Conservation (phyloP, 2,797 vertebrate species). For the Pseudochaenichthys georgianus region DNA sequence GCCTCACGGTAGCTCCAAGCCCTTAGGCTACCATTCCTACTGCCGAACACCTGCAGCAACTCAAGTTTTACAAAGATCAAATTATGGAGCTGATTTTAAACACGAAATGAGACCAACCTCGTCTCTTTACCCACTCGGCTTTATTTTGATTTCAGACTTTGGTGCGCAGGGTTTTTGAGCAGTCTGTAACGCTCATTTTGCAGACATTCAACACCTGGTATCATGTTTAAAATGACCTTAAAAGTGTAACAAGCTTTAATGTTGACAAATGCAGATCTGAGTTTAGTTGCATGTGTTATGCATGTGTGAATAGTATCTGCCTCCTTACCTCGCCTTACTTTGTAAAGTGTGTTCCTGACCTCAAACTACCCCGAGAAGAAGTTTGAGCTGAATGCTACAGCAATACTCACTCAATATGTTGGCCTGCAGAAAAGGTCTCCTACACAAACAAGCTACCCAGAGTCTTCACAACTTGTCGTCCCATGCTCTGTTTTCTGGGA, state of each 20-base stretch:
- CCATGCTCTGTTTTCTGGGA: constrained; percentile 59
- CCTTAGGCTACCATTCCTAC: constrained; percentile 86
- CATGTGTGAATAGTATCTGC: no score
- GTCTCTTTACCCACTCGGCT: constrained; percentile 48
- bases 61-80: constrained; percentile 87
- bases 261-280: constrained; percentile 14
- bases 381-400: constrained; percentile 32
- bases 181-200: constrained; percentile 29
- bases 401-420: constrained; percentile 48
- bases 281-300: not conserved
- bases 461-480: constrained; percentile 56
- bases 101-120: constrained; percentile 80
- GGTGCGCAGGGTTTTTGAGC: constrained; percentile 27
- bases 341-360: constrained; percentile 2
- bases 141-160: constrained; percentile 60
- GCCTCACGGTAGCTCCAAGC: constrained; percentile 79
- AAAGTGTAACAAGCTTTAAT: constrained; percentile 23
- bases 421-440: constrained; percentile 30
- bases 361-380: constrained; percentile 17
- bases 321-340: no score
- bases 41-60: constrained; percentile 87
- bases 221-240: constrained; percentile 46
- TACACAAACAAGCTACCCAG: constrained; percentile 51
- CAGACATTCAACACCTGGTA: constrained; percentile 24
- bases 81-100: constrained; percentile 86